Conservation (phyloP, 2,113 vertebrate species). For the Cephalophus harveyi region DNA sequence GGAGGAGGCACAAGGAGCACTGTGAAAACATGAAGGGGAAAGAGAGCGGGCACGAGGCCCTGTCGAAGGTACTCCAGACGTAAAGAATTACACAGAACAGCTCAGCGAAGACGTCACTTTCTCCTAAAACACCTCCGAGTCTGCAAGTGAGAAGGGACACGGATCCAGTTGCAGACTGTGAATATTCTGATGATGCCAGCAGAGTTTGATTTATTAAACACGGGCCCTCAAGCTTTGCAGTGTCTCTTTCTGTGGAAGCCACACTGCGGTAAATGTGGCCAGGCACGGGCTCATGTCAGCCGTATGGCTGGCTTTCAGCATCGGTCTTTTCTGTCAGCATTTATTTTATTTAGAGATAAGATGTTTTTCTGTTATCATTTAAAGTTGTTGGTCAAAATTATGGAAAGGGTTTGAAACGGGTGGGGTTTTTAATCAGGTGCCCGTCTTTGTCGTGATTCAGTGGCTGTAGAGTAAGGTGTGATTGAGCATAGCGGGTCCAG, state of each 20-base stretch:
- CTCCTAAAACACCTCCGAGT: neutral
- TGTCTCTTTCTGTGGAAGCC: slow-evolving; percentile 34
- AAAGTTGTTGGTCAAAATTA: slow-evolving; percentile 33
- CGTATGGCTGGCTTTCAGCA: slow-evolving; percentile 13
- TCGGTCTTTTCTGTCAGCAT: slow-evolving; percentile 44
- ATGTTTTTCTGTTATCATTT: slow-evolving; percentile 55
- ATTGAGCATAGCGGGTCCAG: neutral
- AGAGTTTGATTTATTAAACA: slow-evolving; percentile 69
- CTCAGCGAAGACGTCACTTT: neutral
- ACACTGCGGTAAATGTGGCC: neutral
- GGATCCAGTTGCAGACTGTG: slow-evolving; percentile 46
- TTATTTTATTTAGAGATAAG: slow-evolving; percentile 50
- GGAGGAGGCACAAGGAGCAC: neutral
- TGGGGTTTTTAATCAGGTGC: slow-evolving; percentile 35
- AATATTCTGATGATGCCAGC: slow-evolving; percentile 47
- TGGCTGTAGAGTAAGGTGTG: slow-evolving; percentile 25
- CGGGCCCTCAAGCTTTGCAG: slow-evolving; percentile 9
- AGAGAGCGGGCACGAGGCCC: neutral
- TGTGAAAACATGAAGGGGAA: slow-evolving; percentile 34
- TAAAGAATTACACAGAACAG: neutral
- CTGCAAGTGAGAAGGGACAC: slow-evolving; percentile 30
- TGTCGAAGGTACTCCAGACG: rapidly evolving
- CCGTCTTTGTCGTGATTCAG: neutral
- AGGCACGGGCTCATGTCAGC: neutral
- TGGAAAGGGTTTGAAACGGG: slow-evolving; percentile 10